Conservation (phyloP, 2,888 invertebrate species). For the Ligdia adustata region DNA sequence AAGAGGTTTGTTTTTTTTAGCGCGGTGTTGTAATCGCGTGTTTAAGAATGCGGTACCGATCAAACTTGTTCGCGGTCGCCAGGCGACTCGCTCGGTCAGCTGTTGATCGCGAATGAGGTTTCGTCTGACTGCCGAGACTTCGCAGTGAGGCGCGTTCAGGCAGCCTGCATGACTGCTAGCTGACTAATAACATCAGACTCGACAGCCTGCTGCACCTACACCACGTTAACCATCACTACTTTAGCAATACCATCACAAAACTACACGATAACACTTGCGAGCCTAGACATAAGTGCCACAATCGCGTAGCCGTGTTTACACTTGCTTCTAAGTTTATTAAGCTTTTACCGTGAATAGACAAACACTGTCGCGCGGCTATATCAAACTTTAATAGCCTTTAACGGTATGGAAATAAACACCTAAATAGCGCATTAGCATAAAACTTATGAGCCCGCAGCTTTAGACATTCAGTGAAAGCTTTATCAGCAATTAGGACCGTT, state of each 20-base stretch:
- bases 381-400: constrained; percentile 16
- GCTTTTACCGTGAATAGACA: constrained; percentile 9
- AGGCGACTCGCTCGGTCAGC: constrained; percentile 57
- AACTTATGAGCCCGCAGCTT: constrained; percentile 46
- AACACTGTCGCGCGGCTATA: constrained; percentile 9
- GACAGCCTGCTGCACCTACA: too few relatives aligned
- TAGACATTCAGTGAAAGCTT: constrained; percentile 59
- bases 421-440: constrained; percentile 13
- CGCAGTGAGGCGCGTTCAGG: constrained; percentile 42
- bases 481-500: constrained; percentile 34
- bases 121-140: constrained; percentile 47
- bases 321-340: constrained; percentile 3
- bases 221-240: too few relatives aligned
- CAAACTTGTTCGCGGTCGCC: constrained; percentile 71
- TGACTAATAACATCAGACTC: too few relatives aligned
- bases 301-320: constrained; percentile 6
- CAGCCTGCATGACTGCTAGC: constrained; percentile 70
- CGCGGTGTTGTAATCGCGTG: constrained; percentile 10
- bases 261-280: neutral
- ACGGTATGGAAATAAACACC: constrained; percentile 17
- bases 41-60: constrained; percentile 55
- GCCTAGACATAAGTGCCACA: constrained; percentile 7
- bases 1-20: constrained; percentile 8
- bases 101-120: constrained; percentile 46
- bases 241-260: neutral